Conservation (phyloP, 2,888 invertebrate genomes). For the Brachylomia viminalis region DNA sequence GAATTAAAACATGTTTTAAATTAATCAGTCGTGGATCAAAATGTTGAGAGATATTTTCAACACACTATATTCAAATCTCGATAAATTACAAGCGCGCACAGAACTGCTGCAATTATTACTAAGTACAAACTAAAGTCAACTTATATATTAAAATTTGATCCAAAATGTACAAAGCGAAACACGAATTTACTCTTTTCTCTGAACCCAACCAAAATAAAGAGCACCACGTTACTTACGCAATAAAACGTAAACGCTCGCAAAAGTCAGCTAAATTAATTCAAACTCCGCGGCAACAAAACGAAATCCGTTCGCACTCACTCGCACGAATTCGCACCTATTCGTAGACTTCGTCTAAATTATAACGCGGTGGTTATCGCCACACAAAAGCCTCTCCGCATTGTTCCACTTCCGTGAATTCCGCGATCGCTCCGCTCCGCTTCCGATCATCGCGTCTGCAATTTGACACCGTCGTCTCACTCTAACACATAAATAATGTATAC, state of each 20-base stretch:
- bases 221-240: background rate
- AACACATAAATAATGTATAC: constrained; percentile 21
- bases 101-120: background rate
- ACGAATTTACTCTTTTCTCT: background rate
- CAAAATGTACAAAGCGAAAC: background rate
- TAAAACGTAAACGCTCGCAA: constrained; percentile 34
- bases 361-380: constrained; percentile 66
- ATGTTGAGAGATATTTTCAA: background rate
- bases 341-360: constrained; percentile 63
- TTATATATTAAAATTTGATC: background rate
- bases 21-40: too few relatives aligned
- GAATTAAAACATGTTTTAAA: background rate
- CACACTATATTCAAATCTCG: background rate
- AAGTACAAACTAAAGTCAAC: background rate
- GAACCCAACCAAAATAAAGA: background rate
- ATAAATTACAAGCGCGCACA: background rate
- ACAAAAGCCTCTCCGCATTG: constrained; percentile 71
- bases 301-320: constrained; percentile 44
- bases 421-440: constrained; percentile 67
- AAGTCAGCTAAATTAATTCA: constrained; percentile 48
- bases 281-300: constrained; percentile 40
- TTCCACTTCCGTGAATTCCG: constrained; percentile 68
- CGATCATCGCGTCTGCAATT: constrained; percentile 64
- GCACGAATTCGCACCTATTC: constrained; percentile 39
- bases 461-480: constrained; percentile 49